Percentiles rank a stretch among this genome's conserved stretches.
Conservation (phyloP, 2,888 invertebrate species). For the Empis livida region DNA sequence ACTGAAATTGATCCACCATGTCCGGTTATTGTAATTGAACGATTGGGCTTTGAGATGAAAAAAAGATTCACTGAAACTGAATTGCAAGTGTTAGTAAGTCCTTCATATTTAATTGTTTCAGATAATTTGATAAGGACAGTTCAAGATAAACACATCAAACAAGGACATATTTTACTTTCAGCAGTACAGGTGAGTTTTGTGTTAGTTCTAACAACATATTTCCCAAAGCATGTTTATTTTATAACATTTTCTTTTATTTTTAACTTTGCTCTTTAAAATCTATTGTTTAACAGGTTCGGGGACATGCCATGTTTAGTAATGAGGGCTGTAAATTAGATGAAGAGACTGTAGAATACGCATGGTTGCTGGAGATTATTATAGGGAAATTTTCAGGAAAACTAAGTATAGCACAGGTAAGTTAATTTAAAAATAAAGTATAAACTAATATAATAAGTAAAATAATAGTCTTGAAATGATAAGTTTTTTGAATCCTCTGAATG, state of each 20-base stretch:
- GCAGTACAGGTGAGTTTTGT: constrained; percentile 53
- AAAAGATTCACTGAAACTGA: constrained; percentile 86
- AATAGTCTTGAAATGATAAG: not conserved
- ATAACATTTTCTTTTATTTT: not conserved
- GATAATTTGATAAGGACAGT: constrained; percentile 58
- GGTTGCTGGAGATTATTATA: constrained; percentile 89
- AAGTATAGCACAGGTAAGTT: constrained; percentile 60
- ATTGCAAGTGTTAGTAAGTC: constrained; percentile 78
- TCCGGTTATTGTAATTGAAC: constrained; percentile 75
- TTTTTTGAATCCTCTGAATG: too few relatives aligned
- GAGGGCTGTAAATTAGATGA: constrained; percentile 79
- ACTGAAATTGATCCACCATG: constrained; percentile 83
- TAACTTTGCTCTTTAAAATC: constrained; percentile 1
- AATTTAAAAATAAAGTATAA: too few relatives aligned
- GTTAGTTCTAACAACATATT: not conserved
- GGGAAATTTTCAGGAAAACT: constrained; percentile 88
- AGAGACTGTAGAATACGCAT: constrained; percentile 93
- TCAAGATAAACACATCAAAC: constrained; percentile 59
- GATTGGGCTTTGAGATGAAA: constrained; percentile 95
- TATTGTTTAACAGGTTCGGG: constrained; percentile 50
- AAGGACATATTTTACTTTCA: constrained; percentile 75
- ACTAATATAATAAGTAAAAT: too few relatives aligned
- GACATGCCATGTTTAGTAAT: constrained; percentile 94
- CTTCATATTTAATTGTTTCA: constrained; percentile 68
- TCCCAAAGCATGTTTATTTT: too few relatives aligned